Percentiles rank a stretch among this genome's conserved stretches.
Evolutionary conservation across 2,113 vertebrate genomes (phyloP).

Genomic region (Neoarius graeffei): DNA sequence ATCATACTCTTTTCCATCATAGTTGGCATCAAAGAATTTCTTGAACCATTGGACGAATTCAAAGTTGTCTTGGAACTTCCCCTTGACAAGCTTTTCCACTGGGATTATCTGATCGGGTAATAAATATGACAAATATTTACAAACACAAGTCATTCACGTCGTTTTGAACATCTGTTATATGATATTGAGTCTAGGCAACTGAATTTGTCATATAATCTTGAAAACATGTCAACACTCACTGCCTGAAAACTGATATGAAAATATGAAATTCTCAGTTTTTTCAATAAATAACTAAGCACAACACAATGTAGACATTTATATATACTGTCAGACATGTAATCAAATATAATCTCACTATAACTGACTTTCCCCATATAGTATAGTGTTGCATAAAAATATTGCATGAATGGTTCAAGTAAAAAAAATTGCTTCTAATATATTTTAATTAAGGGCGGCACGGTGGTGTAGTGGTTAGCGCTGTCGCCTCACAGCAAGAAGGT

Average conservation of each 20-base stretch:
- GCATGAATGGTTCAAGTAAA: too few relatives aligned
- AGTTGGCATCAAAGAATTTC: constrained; percentile 99
- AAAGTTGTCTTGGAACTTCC: constrained; percentile 99
- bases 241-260: not conserved
- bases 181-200: not conserved
- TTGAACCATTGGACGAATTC: constrained; percentile 99
- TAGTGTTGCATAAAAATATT: too few relatives aligned
- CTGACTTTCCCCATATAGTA: too few relatives aligned
- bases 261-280: not conserved
- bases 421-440: too few relatives aligned
- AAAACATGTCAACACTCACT: not conserved
- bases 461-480: too few relatives aligned
- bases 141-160: not conserved
- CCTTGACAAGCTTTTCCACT: constrained; percentile 94
- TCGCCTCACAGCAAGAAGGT: too few relatives aligned
- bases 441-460: too few relatives aligned
- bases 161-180: not conserved
- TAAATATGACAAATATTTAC: constrained; percentile 38
- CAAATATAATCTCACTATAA: too few relatives aligned
- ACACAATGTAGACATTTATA: too few relatives aligned
- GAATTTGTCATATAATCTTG: not conserved
- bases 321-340: too few relatives aligned
- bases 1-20: constrained; percentile 97
- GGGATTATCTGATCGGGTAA: constrained; percentile 85
- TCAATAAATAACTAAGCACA: not conserved